A percentile compares a stretch with the other conserved stretches of the same genome.
phyloP scores from a whole-genome alignment of 2,888 invertebrate genomes.

The Drosophila cyrtoloma region DNA sequence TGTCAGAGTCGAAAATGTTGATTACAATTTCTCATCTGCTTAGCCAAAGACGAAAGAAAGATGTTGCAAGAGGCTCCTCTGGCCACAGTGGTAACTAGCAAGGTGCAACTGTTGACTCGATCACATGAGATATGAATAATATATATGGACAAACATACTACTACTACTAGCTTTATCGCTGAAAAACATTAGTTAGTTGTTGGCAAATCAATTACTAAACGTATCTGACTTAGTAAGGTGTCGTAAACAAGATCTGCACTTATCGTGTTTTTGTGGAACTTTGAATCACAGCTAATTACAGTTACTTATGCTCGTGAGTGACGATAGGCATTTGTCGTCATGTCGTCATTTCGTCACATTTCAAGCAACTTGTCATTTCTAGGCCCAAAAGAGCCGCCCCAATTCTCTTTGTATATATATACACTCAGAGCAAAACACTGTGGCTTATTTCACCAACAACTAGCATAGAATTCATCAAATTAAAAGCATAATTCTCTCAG shows the following conservation, averaged over 20 bases:
- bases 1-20: constrained; percentile 10
- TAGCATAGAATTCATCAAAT: neutral
- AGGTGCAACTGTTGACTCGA: neutral
- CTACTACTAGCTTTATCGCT: neutral
- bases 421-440: neutral
- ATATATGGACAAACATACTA: neutral
- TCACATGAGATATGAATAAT: neutral
- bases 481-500: neutral
- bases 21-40: neutral
- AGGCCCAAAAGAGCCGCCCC: neutral
- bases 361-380: constrained; percentile 30
- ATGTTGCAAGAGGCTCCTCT: neutral
- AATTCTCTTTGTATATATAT: neutral
- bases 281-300: constrained; percentile 17
- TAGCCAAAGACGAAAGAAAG: neutral
- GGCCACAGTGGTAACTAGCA: too few species aligned
- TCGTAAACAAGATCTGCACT: constrained; percentile 7
- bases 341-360: constrained; percentile 21
- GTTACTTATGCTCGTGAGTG: constrained; percentile 1
- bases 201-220: constrained; percentile 1
- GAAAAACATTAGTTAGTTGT: neutral
- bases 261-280: constrained; percentile 33
- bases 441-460: neutral
- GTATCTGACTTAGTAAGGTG: neutral
- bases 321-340: neutral